Evolutionary conservation across 2,113 vertebrate genomes (phyloP).

Genomic region (Phycodurus eques): DNA sequence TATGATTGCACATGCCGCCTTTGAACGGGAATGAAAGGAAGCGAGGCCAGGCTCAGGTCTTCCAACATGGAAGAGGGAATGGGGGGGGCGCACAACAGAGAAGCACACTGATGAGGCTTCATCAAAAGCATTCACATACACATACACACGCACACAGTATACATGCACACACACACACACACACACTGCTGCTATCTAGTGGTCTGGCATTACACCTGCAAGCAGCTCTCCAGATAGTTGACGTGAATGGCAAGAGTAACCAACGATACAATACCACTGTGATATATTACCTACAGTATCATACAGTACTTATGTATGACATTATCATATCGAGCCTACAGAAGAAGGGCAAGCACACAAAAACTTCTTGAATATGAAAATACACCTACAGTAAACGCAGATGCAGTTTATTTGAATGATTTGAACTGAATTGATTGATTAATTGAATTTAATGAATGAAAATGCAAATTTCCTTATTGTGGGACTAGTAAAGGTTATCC

Average conservation of each 20-base stretch:
- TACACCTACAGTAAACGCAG: too few relatives aligned
- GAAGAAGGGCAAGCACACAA: not conserved
- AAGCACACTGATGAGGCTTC: not conserved
- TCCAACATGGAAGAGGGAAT: not conserved
- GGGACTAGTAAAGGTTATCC: too few relatives aligned
- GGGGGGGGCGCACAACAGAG: not conserved
- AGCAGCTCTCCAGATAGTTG: not conserved
- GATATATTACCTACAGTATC: too few relatives aligned
- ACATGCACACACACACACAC: conserved; percentile 40
- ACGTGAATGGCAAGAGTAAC: not conserved
- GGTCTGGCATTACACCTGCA: conserved; percentile 53
- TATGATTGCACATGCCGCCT: conserved; percentile 24
- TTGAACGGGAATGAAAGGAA: conserved; percentile 49
- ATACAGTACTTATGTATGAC: not conserved
- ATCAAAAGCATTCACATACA: conserved; percentile 16
- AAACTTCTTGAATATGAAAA: too few relatives aligned
- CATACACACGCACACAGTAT: conserved; percentile 34
- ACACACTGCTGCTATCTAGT: conserved; percentile 65
- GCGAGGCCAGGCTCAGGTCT: conserved; percentile 47
- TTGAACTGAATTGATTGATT: too few relatives aligned
- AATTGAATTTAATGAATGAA: too few relatives aligned
- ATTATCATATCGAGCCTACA: not conserved
- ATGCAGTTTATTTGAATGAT: too few relatives aligned
- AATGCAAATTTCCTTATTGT: too few relatives aligned
- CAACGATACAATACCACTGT: not conserved